These are phyloP conservation scores for Taenaris catops DNA, from an alignment of 2,888 invertebrate species.

Conservation along the genomic window DNA sequence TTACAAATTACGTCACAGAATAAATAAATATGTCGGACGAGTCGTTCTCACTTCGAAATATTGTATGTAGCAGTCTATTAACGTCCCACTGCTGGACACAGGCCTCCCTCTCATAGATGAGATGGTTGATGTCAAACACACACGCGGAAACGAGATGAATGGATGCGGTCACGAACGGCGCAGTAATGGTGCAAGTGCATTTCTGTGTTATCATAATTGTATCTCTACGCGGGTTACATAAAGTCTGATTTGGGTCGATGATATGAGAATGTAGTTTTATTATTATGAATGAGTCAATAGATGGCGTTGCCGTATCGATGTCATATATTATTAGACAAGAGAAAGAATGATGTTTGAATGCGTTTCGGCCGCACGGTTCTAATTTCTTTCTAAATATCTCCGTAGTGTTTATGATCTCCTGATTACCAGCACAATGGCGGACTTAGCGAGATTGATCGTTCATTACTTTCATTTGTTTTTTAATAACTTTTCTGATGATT, in stretches of 20 bases:
- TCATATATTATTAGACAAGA: conserved; percentile 32
- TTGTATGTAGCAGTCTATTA: too few relatives aligned
- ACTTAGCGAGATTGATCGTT: conserved; percentile 13
- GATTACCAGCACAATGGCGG: conserved; percentile 12
- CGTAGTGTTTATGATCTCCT: conserved; percentile 20
- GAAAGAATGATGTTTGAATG: conserved; percentile 19
- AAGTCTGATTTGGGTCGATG: conserved; percentile 41
- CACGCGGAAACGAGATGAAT: conserved; percentile 56
- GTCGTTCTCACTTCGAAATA: too few relatives aligned
- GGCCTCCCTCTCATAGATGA: too few relatives aligned
- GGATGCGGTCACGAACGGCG: conserved; percentile 39
- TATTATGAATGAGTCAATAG: conserved; percentile 40
- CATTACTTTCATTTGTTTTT: conserved; percentile 11
- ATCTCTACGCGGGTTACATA: conserved; percentile 46
- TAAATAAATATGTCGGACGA: too few relatives aligned
- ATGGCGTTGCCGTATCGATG: conserved; percentile 53
- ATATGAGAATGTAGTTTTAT: conserved; percentile 27
- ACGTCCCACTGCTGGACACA: too few relatives aligned
- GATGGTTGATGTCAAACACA: conserved; percentile 47
- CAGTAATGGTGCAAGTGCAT: conserved; percentile 60
- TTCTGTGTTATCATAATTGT: conserved; percentile 53
- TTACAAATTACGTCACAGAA: too few relatives aligned
- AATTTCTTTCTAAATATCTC: conserved; percentile 16
- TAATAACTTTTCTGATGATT: conserved; percentile 10
- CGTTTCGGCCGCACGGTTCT: conserved; percentile 14